A percentile compares a stretch with the other conserved stretches of the same genome.
These are phyloP conservation scores for Polymixis flavicincta DNA, from an alignment of 2,888 invertebrate species.

Conservation along the genomic window DNA sequence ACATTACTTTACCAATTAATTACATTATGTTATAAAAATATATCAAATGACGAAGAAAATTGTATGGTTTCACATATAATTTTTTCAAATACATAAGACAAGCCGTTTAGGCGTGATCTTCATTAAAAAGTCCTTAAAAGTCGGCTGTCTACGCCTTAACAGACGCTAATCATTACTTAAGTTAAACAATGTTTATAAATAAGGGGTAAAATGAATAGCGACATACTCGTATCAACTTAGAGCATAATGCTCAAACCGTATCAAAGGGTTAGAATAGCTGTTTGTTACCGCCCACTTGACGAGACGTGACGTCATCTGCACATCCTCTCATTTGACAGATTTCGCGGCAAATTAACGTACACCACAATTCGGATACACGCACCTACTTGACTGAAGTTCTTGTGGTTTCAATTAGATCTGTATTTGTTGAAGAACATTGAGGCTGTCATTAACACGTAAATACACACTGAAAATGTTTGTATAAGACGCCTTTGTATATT, in stretches of 20 bases:
- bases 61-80: no score
- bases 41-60: no score
- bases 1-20: no score
- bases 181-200: no score
- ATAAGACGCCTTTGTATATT: slow-evolving; percentile 1
- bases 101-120: no score
- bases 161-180: no score
- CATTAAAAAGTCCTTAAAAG: no score
- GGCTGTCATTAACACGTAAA: slow-evolving; percentile 15
- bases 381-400: slow-evolving; percentile 34
- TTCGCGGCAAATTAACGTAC: slow-evolving; percentile 37
- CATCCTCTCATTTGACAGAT: slow-evolving; percentile 32
- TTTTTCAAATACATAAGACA: no score
- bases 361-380: slow-evolving; percentile 48
- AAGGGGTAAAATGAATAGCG: slow-evolving; percentile 46
- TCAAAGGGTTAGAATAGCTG: slow-evolving; percentile 39
- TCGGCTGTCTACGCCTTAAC: no score
- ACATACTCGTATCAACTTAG: neutral
- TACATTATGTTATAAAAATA: no score
- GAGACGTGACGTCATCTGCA: slow-evolving; percentile 46
- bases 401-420: slow-evolving; percentile 46
- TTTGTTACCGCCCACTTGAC: slow-evolving; percentile 38
- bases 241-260: neutral
- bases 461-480: slow-evolving; percentile 15
- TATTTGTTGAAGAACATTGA: slow-evolving; percentile 31